Evolutionary conservation across 2,797 vertebrate species (phyloP).

Genomic region (Calcarius lapponicus): DNA sequence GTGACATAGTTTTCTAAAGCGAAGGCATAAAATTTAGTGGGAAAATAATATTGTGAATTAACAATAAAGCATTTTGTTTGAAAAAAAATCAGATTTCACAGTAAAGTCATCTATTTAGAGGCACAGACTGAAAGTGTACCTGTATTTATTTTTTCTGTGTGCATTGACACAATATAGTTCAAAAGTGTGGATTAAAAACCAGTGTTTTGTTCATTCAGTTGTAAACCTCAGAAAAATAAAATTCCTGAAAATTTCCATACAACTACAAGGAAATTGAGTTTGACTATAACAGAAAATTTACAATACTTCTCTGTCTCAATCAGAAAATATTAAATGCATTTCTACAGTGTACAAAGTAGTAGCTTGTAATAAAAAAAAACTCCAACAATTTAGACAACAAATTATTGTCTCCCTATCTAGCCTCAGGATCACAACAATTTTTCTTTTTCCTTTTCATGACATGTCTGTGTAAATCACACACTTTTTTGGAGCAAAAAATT

Average conservation of each 20-base stretch:
- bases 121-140: neutral
- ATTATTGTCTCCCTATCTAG: neutral
- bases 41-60: neutral
- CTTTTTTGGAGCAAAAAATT: neutral
- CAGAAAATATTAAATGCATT: neutral
- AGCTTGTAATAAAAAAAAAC: neutral
- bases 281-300: neutral
- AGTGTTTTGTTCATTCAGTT: neutral
- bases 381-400: neutral
- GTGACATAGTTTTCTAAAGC: neutral
- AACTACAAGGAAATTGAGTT: neutral
- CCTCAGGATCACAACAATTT: neutral
- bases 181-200: neutral
- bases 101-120: neutral
- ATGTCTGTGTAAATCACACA: neutral
- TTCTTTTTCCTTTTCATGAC: neutral
- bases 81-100: neutral
- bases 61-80: neutral
- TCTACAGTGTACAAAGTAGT: neutral
- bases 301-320: neutral
- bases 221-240: neutral
- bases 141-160: neutral
- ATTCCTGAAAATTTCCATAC: neutral
- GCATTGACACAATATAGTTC: neutral
- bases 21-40: neutral